These are phyloP conservation scores for Centropristis striata DNA, from an alignment of 2,113 vertebrate species.

Conservation along the genomic window DNA sequence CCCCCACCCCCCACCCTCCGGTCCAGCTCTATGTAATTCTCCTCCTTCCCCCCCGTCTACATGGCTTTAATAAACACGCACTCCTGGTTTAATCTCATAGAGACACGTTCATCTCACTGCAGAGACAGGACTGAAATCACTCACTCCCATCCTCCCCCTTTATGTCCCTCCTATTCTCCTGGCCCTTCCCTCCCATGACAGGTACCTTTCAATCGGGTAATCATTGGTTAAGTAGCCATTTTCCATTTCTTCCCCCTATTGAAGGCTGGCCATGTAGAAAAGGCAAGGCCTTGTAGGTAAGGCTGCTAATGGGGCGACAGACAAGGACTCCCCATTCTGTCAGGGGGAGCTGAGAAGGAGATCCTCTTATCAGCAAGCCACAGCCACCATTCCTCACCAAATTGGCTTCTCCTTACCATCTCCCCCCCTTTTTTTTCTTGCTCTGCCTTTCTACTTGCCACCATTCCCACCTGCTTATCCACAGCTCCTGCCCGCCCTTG, in stretches of 20 bases:
- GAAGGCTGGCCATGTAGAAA: constrained; percentile 90
- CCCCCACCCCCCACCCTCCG: background rate
- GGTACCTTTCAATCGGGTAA: constrained; percentile 96
- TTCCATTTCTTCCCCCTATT: constrained; percentile 90
- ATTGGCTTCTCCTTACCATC: constrained; percentile 73
- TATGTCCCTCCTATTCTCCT: constrained; percentile 54
- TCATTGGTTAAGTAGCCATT: constrained; percentile 91
- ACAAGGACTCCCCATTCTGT: constrained; percentile 88
- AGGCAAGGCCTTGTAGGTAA: constrained; percentile 87
- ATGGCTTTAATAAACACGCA: constrained; percentile 89
- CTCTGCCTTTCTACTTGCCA: constrained; percentile 30
- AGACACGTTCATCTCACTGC: constrained; percentile 89
- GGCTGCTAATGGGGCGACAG: constrained; percentile 91
- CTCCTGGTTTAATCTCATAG: constrained; percentile 89
- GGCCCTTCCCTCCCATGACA: constrained; percentile 91
- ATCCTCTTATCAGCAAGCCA: constrained; percentile 90
- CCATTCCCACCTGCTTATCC: constrained; percentile 56
- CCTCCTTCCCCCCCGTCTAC: constrained; percentile 38
- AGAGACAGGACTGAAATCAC: constrained; percentile 90
- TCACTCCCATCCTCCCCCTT: constrained; percentile 83
- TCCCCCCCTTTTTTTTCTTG: constrained; percentile 37
- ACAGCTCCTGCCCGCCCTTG: constrained; percentile 35
- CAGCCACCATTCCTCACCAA: constrained; percentile 86
- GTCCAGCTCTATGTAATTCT: constrained; percentile 20
- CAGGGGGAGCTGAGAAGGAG: constrained; percentile 72